A percentile compares a stretch with the other conserved stretches of the same genome.
Evolutionary conservation across 2,797 vertebrate species (phyloP).

Genomic region (Distichodus sexfasciatus): DNA sequence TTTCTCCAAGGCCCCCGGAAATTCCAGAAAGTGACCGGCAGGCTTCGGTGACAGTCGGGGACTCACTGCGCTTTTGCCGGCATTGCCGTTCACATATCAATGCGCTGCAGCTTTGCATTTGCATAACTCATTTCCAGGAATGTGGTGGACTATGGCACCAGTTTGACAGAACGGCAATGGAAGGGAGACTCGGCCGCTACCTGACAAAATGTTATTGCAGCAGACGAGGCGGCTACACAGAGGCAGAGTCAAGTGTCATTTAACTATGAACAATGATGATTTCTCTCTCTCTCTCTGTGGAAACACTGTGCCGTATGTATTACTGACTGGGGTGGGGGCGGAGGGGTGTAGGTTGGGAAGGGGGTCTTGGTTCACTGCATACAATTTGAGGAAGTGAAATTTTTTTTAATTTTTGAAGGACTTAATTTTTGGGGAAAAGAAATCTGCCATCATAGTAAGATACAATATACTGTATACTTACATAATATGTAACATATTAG

Average conservation of each 20-base stretch:
- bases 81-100: conserved; percentile 35
- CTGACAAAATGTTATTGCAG: conserved; percentile 52
- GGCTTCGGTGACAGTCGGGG: conserved; percentile 16
- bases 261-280: conserved; percentile 45
- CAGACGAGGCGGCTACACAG: conserved; percentile 38
- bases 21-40: conserved; percentile 37
- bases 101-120: conserved; percentile 47
- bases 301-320: conserved; percentile 36
- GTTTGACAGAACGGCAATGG: conserved; percentile 45
- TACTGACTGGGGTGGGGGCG: conserved; percentile 8
- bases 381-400: no score
- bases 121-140: conserved; percentile 56
- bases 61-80: not conserved
- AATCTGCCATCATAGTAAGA: no score
- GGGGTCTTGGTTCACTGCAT: no score
- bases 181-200: conserved; percentile 30
- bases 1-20: conserved; percentile 10
- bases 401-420: no score
- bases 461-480: no score
- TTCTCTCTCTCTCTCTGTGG: conserved; percentile 27
- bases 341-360: not conserved
- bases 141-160: conserved; percentile 42
- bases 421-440: no score
- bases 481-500: no score
- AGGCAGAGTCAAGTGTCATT: conserved; percentile 49